Percentiles rank a stretch among this genome's conserved stretches.
These are phyloP conservation scores for Ptilorrhoa leucosticta DNA, from an alignment of 2,113 vertebrate species.

Conservation along the genomic window DNA sequence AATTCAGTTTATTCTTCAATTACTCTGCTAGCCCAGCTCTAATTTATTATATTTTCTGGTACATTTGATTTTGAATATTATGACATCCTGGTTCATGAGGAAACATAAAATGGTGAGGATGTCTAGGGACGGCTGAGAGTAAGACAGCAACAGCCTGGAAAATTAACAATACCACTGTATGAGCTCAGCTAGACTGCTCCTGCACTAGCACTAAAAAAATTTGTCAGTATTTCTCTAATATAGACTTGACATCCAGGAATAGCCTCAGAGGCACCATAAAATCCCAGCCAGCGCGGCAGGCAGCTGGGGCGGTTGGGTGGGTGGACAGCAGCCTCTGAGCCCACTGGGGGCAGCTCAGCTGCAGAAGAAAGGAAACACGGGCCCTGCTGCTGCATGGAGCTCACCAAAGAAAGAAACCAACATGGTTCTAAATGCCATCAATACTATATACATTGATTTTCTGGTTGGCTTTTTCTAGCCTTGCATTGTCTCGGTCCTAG, in stretches of 20 bases:
- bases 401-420: neutral
- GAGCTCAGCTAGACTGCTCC: neutral
- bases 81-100: conserved; percentile 32
- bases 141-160: conserved; percentile 51
- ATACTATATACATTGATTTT: neutral
- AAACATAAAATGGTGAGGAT: conserved; percentile 48
- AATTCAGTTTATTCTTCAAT: conserved; percentile 69
- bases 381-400: neutral
- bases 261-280: neutral
- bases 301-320: neutral
- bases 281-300: neutral
- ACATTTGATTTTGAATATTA: conserved; percentile 67
- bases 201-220: neutral
- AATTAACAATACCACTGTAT: conserved; percentile 44
- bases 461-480: neutral
- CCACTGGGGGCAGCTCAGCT: neutral
- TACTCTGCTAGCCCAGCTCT: conserved; percentile 40
- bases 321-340: neutral
- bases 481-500: neutral
- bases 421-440: fast-evolving
- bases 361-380: neutral
- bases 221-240: neutral
- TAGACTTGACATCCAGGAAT: neutral
- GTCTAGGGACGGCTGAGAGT: conserved; percentile 1
- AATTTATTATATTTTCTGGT: conserved; percentile 70